Conservation (phyloP, 2,113 vertebrate genomes). For the Nycticebus coucang region DNA sequence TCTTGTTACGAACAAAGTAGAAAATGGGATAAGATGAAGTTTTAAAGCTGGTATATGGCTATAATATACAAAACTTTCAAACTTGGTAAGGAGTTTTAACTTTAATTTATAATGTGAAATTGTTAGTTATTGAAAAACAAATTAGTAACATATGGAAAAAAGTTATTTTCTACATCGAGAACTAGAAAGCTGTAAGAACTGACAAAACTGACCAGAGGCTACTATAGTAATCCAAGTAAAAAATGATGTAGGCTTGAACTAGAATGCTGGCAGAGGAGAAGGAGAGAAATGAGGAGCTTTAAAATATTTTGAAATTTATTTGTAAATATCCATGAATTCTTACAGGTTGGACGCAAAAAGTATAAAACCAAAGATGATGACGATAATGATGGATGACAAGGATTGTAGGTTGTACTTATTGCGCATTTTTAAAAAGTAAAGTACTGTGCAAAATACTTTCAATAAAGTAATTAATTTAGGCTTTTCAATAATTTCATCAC, state of each 20-base stretch:
- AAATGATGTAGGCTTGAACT: neutral
- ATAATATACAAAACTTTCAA: neutral
- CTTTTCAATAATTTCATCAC: neutral
- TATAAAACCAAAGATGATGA: neutral
- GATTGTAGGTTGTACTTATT: neutral
- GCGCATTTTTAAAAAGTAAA: neutral
- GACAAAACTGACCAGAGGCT: fast-evolving
- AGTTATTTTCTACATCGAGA: neutral
- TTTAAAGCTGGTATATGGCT: neutral
- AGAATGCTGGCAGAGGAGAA: neutral
- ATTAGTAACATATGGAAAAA: neutral
- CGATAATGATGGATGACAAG: neutral
- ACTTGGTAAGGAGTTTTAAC: neutral
- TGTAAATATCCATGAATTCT: neutral
- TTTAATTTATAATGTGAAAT: neutral
- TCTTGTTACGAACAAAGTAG: neutral
- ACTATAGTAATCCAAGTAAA: too few species aligned
- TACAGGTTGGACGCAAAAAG: fast-evolving
- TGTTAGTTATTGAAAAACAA: neutral
- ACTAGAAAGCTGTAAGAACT: neutral
- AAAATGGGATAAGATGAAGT: neutral
- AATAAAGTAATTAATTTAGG: neutral
- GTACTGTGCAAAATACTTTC: neutral
- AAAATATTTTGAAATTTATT: neutral
- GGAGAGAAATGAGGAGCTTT: neutral